Conservation (phyloP, 2,797 vertebrate genomes). For the Emydoidea blandingii region DNA sequence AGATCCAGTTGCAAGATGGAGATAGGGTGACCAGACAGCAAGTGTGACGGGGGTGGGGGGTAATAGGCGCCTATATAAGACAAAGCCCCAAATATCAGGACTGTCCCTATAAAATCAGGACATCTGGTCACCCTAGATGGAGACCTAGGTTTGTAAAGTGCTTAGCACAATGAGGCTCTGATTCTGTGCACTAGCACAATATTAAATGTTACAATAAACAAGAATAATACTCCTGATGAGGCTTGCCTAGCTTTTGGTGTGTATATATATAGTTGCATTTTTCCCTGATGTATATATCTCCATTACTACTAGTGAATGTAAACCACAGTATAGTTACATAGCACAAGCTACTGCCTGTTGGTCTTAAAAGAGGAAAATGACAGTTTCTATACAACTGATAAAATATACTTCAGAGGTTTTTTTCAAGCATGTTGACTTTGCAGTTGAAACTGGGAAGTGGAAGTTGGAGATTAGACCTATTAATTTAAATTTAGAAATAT, state of each 20-base stretch:
- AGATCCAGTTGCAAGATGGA: neutral
- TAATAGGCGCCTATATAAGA: too few relatives aligned
- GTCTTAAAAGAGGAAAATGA: conserved; percentile 24
- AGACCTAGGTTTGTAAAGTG: neutral
- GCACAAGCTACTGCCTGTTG: neutral
- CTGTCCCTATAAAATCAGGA: too few relatives aligned
- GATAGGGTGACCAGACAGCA: too few relatives aligned
- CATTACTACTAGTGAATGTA: neutral
- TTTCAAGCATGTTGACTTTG: conserved; percentile 19
- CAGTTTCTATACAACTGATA: neutral
- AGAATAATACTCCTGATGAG: neutral
- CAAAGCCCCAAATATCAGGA: too few relatives aligned
- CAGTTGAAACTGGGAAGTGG: conserved; percentile 25
- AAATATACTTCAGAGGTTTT: conserved; percentile 29
- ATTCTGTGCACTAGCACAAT: neutral
- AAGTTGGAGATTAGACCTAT: conserved; percentile 8
- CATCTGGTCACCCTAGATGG: neutral
- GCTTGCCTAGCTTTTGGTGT: neutral
- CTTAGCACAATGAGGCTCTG: neutral
- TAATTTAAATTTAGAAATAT: conserved; percentile 48
- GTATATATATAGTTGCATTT: conserved; percentile 4
- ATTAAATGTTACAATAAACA: neutral
- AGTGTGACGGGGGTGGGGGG: too few relatives aligned
- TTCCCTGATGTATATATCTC: neutral
- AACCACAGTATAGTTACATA: neutral